A percentile compares a stretch with the other conserved stretches of the same genome.
Conservation (phyloP, 1,140 invertebrate species). For the Lycorma delicatula region DNA sequence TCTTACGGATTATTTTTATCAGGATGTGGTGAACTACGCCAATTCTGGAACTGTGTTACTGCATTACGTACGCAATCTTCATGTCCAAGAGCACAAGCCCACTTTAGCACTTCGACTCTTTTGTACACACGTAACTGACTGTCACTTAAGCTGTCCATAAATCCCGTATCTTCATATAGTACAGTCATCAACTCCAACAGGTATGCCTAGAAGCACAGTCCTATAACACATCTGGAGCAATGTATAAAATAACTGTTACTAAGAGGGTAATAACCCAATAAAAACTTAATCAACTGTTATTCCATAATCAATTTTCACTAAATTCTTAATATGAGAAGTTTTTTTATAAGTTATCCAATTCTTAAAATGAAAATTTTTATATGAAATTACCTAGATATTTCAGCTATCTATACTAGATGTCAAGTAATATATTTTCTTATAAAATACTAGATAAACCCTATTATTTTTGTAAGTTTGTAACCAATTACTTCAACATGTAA, state of each 20-base stretch:
- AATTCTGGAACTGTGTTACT: conserved; percentile 57
- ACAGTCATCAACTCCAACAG: conserved; percentile 50
- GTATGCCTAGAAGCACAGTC: conserved; percentile 55
- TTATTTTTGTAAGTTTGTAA: too few species aligned
- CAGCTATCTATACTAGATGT: too few species aligned
- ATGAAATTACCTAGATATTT: too few species aligned
- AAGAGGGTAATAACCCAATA: too few species aligned
- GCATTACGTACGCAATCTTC: conserved; percentile 58
- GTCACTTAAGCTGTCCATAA: conserved; percentile 49
- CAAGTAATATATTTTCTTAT: too few species aligned
- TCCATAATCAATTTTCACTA: background rate
- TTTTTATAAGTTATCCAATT: background rate
- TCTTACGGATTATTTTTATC: conserved; percentile 64
- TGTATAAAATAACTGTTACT: too few species aligned
- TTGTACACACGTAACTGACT: conserved; percentile 56
- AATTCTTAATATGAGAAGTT: background rate
- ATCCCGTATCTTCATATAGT: conserved; percentile 57
- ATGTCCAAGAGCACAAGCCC: conserved; percentile 61
- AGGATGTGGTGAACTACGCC: conserved; percentile 56
- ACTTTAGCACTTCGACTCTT: conserved; percentile 55
- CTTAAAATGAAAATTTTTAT: too few species aligned
- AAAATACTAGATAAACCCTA: too few species aligned
- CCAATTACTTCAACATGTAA: too few species aligned
- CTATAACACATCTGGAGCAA: too few species aligned
- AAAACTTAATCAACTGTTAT: too few species aligned